Base-by-base conservation (phyloP, 64 coral and sea anemone species). In the Exaiptasia diaphana region DNA sequence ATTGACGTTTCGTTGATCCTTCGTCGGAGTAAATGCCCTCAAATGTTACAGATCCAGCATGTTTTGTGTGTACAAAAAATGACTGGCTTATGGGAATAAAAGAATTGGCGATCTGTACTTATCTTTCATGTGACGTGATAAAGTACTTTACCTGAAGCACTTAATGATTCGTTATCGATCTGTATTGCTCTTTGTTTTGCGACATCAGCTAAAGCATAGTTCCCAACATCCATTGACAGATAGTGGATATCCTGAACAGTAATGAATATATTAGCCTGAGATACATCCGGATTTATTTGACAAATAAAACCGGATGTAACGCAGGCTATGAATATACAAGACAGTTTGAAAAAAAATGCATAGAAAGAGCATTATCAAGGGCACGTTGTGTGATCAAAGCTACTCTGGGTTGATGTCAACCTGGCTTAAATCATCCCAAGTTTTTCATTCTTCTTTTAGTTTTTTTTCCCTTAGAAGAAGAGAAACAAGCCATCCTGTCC, bases 151-250 rank as follows among this genome's bases (percentile, higher is more conserved):
- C 89, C 89, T 70, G 89, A 85, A 69, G 89, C 70, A 38, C 71
- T 93, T 5, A 97, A 50, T 27, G 73, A 58, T 44, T 99, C 95
- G 61, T 83, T 99, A 65, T 99, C 95, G 57, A 99, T 99, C 68
- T 99, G 87, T 28, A 99, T 77, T 1, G 95, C 89, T 82, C 90
- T 84, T 44, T 99, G 90, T 58, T 99, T 99, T 42, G 89, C 79
- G 5, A 92, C 90, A 33, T 89, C 95, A 34, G 95, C 89, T 25
- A 99, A 56, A 18, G 89, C 78, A 27, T 80, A 55, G 39, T 99
- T 99, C 11, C 85, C 90, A 67, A 83, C 65, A 68, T 99, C 95
- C 73, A 67, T 25, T 20, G 95, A 89, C 14, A 99, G 60, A 36
- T 92, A 92, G 44, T 99, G 95, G 30, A 99, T 92, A 50, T 92